A percentile compares a stretch with the other conserved stretches of the same genome.
Evolutionary conservation across 2,113 vertebrate species (phyloP).

Genomic region (Catharus bicknelli): DNA sequence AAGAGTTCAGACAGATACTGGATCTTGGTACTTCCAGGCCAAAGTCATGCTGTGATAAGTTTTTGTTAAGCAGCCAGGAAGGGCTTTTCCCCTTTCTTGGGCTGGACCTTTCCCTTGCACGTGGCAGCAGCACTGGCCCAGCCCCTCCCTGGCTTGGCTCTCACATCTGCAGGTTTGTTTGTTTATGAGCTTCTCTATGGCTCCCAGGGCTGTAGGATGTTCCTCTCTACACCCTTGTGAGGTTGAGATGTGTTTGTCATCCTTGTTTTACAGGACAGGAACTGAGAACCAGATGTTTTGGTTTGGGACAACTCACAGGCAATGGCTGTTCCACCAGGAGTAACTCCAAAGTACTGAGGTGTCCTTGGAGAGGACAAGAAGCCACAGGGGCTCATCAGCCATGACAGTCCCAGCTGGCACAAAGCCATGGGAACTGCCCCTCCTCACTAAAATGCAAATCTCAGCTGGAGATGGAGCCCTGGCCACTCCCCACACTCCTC

Average conservation of each 20-base stretch:
- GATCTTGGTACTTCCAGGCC: not conserved
- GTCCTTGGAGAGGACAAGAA: not conserved
- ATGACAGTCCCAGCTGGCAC: not conserved
- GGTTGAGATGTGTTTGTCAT: slow-evolving; percentile 17
- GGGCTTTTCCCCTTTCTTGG: not conserved
- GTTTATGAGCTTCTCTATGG: slow-evolving; percentile 15
- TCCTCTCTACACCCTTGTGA: not conserved
- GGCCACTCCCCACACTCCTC: fast-evolving
- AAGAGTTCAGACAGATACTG: not conserved
- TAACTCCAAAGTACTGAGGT: not conserved
- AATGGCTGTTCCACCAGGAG: not conserved
- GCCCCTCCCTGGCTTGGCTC: not conserved
- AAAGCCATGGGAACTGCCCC: not conserved
- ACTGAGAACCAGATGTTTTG: slow-evolving; percentile 17
- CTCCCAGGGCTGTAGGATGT: not conserved
- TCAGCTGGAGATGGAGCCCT: not conserved
- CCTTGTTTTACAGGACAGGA: slow-evolving; percentile 2
- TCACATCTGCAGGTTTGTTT: slow-evolving; percentile 7
- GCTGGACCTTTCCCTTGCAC: not conserved
- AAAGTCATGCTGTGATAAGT: not conserved
- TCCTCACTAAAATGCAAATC: not conserved
- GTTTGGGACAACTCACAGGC: not conserved
- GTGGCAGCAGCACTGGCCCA: fast-evolving
- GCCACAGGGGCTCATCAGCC: not conserved
- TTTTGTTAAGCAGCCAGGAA: not conserved